Percentiles rank a stretch among this genome's conserved stretches.
Evolutionary conservation across 2,888 invertebrate genomes (phyloP).

Genomic region (Aphodius granarius): DNA sequence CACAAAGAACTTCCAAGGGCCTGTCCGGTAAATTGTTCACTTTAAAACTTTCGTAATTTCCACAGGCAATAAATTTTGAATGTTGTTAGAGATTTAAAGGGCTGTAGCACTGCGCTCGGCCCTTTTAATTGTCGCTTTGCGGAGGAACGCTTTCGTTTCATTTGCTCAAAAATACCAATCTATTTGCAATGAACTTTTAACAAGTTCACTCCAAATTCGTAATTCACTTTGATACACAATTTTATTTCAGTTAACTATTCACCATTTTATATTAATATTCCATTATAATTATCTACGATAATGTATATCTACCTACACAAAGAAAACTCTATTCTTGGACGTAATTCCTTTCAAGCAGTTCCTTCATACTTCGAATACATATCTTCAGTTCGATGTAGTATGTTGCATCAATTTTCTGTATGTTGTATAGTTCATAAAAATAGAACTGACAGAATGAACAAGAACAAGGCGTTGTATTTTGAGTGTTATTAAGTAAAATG

Average conservation of each 20-base stretch:
- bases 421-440: too few relatives aligned
- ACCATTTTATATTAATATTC: too few relatives aligned
- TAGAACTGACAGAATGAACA: too few relatives aligned
- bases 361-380: too few relatives aligned
- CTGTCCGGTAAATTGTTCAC: not conserved
- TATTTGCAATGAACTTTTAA: not conserved
- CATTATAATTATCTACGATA: too few relatives aligned
- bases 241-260: too few relatives aligned
- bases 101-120: not conserved
- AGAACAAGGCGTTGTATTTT: not conserved
- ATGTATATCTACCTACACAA: too few relatives aligned
- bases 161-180: not conserved
- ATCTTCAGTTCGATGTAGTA: too few relatives aligned
- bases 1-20: not conserved
- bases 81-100: not conserved
- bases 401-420: too few relatives aligned
- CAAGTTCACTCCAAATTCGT: not conserved
- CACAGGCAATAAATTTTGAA: not conserved
- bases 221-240: too few relatives aligned
- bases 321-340: too few relatives aligned
- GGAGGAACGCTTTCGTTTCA: not conserved
- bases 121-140: not conserved
- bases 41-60: not conserved
- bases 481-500: constrained; percentile 1
- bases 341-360: too few relatives aligned